Evolutionary conservation across 2,888 invertebrate genomes (phyloP), one percentile per base, ranked within the genome.

Genomic region (Protodeltote pygarga): DNA sequence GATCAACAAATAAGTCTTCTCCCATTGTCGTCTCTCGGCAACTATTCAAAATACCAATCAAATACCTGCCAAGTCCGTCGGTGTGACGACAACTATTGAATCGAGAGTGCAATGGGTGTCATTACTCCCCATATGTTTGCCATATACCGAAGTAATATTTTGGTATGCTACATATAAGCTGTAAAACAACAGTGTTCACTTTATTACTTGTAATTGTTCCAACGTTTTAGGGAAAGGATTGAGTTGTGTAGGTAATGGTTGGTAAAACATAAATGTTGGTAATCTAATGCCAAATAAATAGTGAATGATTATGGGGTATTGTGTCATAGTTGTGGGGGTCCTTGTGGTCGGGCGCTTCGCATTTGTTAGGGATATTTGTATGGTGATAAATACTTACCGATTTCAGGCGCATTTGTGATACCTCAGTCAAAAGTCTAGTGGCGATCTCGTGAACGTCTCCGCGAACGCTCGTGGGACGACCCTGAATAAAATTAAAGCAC

Each of bases 31-130:
- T 67, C 70, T 60, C 73, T 70, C 77, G 73, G 68, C 85, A 79
- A 85, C 87, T 87, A 85, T 85, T 85, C 86, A 87, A 83, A 85
- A 89, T 89, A 90, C 90, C 86, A 91, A 89, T 89, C 83, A 89
- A 92, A 89, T 92, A 92, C 92, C 92, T 92, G 91, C 82, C 83
- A 85, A 79, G 76, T 91, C 91, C 91, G 89, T 88, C 87, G 91
- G 91, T 85, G 91, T 83, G 89, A 85, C 90, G 91, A 88, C 86
- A 85, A 86, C 81, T 89, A 91, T 76, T 81, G 83, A 89, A 87
- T 86, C 84, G 85, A 87, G 79, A 85, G 84, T 83, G 83, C 83
- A 83, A 85, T 73, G 79, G 86, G 84, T 80, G 64, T 73, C 80
- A 79, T 79, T 75, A 87, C 82, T 77, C 83, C 87, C 85, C 84